Evolutionary conservation across 2,797 vertebrate genomes (phyloP).

Genomic region (Momotus momota): DNA sequence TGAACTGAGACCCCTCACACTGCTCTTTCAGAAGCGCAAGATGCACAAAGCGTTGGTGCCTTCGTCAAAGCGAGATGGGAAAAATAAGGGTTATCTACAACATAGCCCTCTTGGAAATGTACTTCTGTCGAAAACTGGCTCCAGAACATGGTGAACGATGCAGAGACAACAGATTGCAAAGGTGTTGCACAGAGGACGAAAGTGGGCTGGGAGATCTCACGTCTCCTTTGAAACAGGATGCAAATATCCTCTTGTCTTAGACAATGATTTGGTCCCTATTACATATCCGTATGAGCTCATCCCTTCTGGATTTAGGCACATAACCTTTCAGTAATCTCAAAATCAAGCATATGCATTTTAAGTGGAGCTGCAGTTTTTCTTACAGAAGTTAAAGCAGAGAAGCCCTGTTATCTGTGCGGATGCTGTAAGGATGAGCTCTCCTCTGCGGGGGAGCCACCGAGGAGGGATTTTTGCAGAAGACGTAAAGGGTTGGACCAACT

Average conservation of each 20-base stretch:
- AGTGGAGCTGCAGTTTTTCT: not conserved
- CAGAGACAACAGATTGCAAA: not conserved
- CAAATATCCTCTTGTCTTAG: not conserved
- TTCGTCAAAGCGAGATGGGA: not conserved
- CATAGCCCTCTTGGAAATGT: not conserved
- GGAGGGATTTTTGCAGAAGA: not conserved
- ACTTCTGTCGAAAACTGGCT: not conserved
- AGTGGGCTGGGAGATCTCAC: accelerated
- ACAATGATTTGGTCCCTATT: not conserved
- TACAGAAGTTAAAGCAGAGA: not conserved
- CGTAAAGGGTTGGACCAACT: not conserved
- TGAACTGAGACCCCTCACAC: not conserved
- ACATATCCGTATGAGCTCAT: slow-evolving; percentile 37
- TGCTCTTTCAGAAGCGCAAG: not conserved
- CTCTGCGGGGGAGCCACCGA: not conserved
- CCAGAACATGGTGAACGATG: not conserved
- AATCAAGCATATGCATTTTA: not conserved
- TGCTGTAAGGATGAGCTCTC: not conserved
- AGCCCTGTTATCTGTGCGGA: not conserved
- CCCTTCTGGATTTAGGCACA: not conserved
- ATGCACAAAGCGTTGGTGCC: not conserved
- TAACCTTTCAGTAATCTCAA: slow-evolving; percentile 14
- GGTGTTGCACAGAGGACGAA: not conserved
- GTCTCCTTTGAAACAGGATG: not conserved
- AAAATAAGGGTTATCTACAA: not conserved